Conservation (phyloP, 1,140 invertebrate genomes). For the Latrodectus geometricus region DNA sequence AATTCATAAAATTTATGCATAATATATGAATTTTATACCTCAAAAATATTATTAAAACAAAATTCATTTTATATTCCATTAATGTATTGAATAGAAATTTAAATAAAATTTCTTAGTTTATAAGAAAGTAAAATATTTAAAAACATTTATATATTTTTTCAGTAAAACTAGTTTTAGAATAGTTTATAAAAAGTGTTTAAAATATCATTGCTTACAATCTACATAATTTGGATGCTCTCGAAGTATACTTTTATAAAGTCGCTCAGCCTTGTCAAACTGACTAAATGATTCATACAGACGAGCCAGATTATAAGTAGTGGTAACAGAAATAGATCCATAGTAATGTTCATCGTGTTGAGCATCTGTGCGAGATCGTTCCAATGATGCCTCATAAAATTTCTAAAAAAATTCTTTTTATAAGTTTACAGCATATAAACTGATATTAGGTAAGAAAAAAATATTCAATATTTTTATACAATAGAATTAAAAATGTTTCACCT, state of each 20-base stretch:
- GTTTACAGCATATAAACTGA: background rate
- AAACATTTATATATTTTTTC: too few species aligned
- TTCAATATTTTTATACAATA: background rate
- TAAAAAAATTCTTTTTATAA: constrained; percentile 8
- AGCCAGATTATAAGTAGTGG: constrained; percentile 96
- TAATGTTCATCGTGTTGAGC: constrained; percentile 86
- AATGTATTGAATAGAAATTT: too few species aligned
- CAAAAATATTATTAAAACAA: too few species aligned
- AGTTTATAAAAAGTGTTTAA: too few species aligned
- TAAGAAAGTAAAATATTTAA: too few species aligned
- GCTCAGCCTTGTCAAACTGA: constrained; percentile 95
- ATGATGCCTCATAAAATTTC: constrained; percentile 86
- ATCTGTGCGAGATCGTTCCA: constrained; percentile 84
- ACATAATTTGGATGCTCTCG: constrained; percentile 97
- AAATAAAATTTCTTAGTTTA: too few species aligned
- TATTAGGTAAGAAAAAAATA: background rate
- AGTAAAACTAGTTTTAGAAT: too few species aligned
- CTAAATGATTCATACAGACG: constrained; percentile 92
- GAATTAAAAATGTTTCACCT: constrained; percentile 66
- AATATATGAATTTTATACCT: too few species aligned
- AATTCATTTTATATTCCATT: too few species aligned
- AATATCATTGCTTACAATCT: constrained; percentile 83
- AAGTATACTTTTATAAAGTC: constrained; percentile 95
- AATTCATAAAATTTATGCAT: too few species aligned
- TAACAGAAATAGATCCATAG: constrained; percentile 96